Evolutionary conservation across 2,113 vertebrate genomes (phyloP), one percentile per base, ranked within the genome.

Genomic region (Merops nubicus): DNA sequence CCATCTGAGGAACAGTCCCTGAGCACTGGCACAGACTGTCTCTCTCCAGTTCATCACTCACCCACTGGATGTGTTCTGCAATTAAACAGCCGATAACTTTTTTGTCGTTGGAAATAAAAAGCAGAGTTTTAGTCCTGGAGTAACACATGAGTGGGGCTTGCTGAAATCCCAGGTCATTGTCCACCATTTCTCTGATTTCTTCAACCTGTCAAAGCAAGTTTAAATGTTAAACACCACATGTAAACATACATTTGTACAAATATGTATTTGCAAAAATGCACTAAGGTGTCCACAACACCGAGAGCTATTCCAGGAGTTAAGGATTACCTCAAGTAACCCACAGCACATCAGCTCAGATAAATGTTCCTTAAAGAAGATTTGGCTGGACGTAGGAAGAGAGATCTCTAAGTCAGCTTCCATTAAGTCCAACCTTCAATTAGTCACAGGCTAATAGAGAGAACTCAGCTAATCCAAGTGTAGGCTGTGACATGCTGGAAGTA

Each of bases 141-240:
- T 99, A 99, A 97, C 99, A 99, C 98, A 99, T 99, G 68, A 99
- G 98, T 22, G 99, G 98, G 97, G 99, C 98, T 97, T 99, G 99
- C 82, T 99, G 99, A 97, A 99, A 99, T 94, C 99, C 99, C 88
- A 99, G 98, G 95, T 99, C 99, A 90, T 99, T 99, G 98, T 99
- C 99, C 96, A 99, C 99, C 99, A 99, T 99, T 98, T 99, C 99
- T 97, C 99, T 98, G 85, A 99, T 99, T 97, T 99, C 99, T 88
- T 99, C 99, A 67, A 99, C 99, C 99, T 99, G 97, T 54, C 79
- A 98, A 97, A 91, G 93, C 36, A 97, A 91, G 68, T 88, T 34
- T 22, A 97, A 85, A 93, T 14, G 47, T 3, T 95, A 96, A 94
- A 47, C 53, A 90, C 19, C 59, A 47, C 14, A 6, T 16, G 36